A percentile compares a stretch with the other conserved stretches of the same genome.
These are phyloP conservation scores for Platalea minor DNA, from an alignment of 2,797 vertebrate genomes.

Conservation along the genomic window DNA sequence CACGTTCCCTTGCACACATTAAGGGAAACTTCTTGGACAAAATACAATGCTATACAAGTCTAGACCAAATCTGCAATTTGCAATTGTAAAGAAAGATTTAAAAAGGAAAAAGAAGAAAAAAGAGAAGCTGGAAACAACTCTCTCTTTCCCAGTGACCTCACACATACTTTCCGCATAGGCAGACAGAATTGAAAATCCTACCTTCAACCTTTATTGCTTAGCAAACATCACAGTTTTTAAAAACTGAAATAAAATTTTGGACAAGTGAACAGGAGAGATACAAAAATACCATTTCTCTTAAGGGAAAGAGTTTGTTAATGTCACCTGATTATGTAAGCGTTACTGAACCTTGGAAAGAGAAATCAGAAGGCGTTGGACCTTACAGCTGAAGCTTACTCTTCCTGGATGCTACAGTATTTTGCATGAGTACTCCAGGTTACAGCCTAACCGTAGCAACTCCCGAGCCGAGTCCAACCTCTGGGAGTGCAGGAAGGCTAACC, in stretches of 20 bases:
- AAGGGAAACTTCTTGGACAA: neutral
- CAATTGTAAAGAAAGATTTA: slow-evolving; percentile 19
- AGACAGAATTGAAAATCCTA: neutral
- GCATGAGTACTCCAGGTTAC: fast-evolving
- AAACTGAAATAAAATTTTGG: neutral
- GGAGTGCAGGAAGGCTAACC: neutral
- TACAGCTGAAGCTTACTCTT: neutral
- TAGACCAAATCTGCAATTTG: neutral
- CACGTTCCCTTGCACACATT: neutral
- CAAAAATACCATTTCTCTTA: neutral
- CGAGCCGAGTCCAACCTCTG: fast-evolving
- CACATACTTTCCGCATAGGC: neutral
- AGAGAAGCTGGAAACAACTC: neutral
- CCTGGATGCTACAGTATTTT: fast-evolving
- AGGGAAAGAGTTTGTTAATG: neutral
- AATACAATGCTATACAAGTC: neutral
- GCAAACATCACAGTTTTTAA: neutral
- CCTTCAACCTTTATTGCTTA: neutral
- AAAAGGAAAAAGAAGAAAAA: neutral
- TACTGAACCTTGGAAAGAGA: neutral
- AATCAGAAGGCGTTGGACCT: neutral
- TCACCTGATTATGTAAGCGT: neutral
- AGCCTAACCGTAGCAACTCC: fast-evolving
- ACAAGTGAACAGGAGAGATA: neutral
- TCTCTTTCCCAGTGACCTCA: neutral